Evolutionary conservation across 2,888 invertebrate species (phyloP), one percentile per base, ranked within the genome.

Genomic region (Andricus curvator): DNA sequence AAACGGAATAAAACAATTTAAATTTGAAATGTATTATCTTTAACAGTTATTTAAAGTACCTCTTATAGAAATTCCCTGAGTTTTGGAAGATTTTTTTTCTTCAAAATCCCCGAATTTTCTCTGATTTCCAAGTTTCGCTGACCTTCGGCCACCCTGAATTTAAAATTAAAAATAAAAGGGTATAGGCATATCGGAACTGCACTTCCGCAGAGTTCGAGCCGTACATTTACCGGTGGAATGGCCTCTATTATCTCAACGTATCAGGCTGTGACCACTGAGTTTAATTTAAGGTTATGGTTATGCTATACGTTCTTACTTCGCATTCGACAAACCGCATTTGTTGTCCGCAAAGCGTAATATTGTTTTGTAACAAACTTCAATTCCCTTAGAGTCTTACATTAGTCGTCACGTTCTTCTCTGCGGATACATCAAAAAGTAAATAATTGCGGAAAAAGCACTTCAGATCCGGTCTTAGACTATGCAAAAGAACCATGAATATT

Each of bases 221-320:
- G 29, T 70, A 51, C 51, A 68, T 25, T 68, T 64, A 77, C 60
- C 79, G 80, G 83, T 79, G 84, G 81, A 85, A 85, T 82, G 83
- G 81, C 79, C 85, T 83, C 83, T 82, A 84, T 86, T 85, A 86
- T 85, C 84, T 82, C 82, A 74, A 82, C 66, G 78, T 84, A 86
- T 86, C 85, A 86, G 85, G 83, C 86, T 85, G 84, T 86, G 84
- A 86, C 86, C 82, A 25, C 78, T 77, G 77, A 85, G 84, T 85
- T 86, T 85, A 85, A 86, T 84, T 86, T 86, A 85, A 85, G 86
- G 84, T 84, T 84, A 79, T 77, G 79, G 77, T 78, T 82, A 65
- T 67, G 56, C 64, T 77, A 1, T 25, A 25, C 51, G 22, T 51
- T 51, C 29, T 51, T 70, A 70, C 51, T 17, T 29, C 70, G 25